Evolutionary conservation across 2,113 vertebrate species (phyloP).

Genomic region (Microcebus tavaratra): DNA sequence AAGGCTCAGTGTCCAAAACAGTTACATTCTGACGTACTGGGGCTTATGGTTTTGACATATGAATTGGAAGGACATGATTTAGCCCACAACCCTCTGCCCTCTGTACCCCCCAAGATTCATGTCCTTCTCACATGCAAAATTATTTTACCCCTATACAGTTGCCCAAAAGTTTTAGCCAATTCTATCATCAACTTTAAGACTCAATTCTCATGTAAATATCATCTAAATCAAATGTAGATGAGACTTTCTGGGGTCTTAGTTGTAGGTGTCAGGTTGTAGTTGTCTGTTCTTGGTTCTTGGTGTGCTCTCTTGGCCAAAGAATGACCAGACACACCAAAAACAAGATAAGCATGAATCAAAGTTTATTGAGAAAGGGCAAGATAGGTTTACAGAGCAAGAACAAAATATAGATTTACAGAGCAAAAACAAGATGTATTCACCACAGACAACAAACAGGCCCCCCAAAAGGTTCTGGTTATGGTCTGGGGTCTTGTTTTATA

Average conservation of each 20-base stretch:
- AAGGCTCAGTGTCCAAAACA: not conserved
- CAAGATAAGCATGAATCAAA: no score
- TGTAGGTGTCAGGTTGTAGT: no score
- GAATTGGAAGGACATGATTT: not conserved
- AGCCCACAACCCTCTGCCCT: not conserved
- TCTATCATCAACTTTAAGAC: not conserved
- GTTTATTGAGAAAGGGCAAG: no score
- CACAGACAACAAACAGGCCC: no score
- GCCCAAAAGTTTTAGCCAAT: not conserved
- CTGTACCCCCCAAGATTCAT: not conserved
- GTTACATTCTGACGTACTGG: not conserved
- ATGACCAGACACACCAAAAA: no score
- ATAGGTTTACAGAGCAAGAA: no score
- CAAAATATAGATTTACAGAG: no score
- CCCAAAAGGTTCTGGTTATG: no score
- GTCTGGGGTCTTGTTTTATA: no score
- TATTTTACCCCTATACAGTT: not conserved
- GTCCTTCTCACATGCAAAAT: not conserved
- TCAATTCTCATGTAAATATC: not conserved
- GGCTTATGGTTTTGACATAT: not conserved
- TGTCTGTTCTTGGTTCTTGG: no score
- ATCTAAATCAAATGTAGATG: not conserved
- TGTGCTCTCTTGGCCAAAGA: no score
- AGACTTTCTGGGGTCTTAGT: not conserved
- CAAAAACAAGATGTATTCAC: no score